Evolutionary conservation across 2,797 vertebrate genomes (phyloP).

Genomic region (Rhinogobio ventralis): DNA sequence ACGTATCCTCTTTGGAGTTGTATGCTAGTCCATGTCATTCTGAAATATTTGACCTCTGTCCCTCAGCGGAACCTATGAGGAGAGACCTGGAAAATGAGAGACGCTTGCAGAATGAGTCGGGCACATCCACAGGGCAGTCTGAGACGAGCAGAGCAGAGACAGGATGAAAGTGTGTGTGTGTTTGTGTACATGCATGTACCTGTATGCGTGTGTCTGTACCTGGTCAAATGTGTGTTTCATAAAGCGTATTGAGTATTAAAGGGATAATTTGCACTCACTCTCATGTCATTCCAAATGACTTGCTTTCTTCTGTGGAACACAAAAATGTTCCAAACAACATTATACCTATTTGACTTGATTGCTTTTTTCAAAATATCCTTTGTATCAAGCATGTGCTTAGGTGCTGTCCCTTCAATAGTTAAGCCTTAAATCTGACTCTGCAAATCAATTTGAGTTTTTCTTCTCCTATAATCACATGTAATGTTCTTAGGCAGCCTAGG

Average conservation of each 20-base stretch:
- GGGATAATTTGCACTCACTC: background rate
- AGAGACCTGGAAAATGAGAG: slow-evolving; percentile 35
- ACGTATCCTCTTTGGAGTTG: slow-evolving; percentile 18
- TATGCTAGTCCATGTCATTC: background rate
- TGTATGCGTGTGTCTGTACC: background rate
- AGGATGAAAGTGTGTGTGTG: slow-evolving; percentile 38
- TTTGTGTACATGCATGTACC: background rate
- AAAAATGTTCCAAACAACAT: too few relatives aligned
- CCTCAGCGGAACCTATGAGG: background rate
- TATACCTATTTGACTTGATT: too few relatives aligned
- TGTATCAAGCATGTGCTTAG: too few relatives aligned
- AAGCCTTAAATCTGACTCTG: background rate
- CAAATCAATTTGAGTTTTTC: slow-evolving; percentile 25
- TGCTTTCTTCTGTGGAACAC: background rate
- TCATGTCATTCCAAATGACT: background rate
- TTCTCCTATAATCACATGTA: slow-evolving; percentile 42
- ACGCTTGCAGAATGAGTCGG: slow-evolving; percentile 43
- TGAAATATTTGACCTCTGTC: slow-evolving; percentile 18
- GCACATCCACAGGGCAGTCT: background rate
- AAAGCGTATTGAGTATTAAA: background rate
- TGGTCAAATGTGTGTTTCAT: background rate
- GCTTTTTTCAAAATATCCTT: background rate
- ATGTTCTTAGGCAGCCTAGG: slow-evolving; percentile 71
- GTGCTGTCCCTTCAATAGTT: background rate
- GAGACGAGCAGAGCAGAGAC: slow-evolving; percentile 27